Percentiles rank a stretch among this genome's conserved stretches.
Conservation (phyloP, 2,113 vertebrate species). For the Pantherophis guttatus region DNA sequence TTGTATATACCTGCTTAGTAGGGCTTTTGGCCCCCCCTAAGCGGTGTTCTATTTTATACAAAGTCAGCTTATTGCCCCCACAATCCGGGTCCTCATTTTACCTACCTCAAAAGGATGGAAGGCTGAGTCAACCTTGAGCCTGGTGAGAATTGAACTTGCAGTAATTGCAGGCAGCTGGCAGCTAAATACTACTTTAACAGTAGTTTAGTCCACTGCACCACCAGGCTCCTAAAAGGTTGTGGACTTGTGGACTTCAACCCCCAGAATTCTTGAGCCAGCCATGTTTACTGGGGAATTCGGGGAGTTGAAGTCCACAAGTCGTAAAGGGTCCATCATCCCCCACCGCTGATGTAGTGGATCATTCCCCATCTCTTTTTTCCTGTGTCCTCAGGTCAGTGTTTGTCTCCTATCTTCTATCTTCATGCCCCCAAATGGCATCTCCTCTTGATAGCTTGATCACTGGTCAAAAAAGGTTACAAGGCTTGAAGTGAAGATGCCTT, state of each 20-base stretch:
- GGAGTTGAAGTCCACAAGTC: neutral
- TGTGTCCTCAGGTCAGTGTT: neutral
- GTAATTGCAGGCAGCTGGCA: too few species aligned
- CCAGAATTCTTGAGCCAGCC: neutral
- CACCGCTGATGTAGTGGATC: neutral
- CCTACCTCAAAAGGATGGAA: too few species aligned
- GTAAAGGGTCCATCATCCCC: neutral
- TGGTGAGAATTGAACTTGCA: too few species aligned
- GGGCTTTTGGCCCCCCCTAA: too few species aligned
- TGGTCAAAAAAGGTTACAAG: neutral
- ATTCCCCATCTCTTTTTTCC: neutral
- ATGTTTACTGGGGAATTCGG: neutral
- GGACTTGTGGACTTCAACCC: neutral
- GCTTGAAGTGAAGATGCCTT: neutral
- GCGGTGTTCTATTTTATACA: too few species aligned
- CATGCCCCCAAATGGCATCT: neutral
- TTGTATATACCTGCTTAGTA: too few species aligned
- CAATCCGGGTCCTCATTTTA: too few species aligned
- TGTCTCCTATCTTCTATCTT: neutral
- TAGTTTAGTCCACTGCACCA: too few species aligned
- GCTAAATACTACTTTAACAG: too few species aligned
- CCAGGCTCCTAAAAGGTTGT: too few species aligned
- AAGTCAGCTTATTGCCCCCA: too few species aligned
- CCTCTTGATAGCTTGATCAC: neutral
- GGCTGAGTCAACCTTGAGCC: too few species aligned